Evolutionary conservation across 2,113 vertebrate genomes (phyloP).

Genomic region (Sula dactylatra): DNA sequence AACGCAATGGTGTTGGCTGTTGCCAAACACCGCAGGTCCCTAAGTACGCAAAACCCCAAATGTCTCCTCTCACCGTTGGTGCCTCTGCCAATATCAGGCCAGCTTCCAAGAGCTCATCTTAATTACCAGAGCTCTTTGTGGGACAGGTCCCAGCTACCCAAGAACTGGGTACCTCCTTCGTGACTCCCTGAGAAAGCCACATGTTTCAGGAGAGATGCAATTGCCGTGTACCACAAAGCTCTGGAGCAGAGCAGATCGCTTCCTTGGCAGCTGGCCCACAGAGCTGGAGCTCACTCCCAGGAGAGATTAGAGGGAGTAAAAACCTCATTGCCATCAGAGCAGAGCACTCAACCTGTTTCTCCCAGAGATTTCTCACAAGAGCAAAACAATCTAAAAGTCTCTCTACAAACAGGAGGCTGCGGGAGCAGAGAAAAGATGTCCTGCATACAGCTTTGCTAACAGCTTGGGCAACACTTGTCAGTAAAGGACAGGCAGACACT

Average conservation of each 20-base stretch:
- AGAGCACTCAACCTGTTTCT: conserved; percentile 25
- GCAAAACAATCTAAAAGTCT: background rate
- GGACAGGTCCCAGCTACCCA: background rate
- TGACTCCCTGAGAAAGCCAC: background rate
- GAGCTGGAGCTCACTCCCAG: background rate
- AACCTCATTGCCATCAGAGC: background rate
- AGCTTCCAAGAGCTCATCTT: background rate
- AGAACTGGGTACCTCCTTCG: background rate
- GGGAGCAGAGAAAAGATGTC: background rate
- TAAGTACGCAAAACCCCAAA: background rate
- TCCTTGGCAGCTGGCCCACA: conserved; percentile 3
- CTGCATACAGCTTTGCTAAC: background rate
- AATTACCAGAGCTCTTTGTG: background rate
- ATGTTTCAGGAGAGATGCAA: background rate
- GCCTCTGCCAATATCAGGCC: background rate
- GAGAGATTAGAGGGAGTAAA: conserved; percentile 20
- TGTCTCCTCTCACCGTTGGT: background rate
- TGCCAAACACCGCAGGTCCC: background rate
- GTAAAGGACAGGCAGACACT: background rate
- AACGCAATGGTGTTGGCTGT: too few relatives aligned
- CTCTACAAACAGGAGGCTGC: background rate
- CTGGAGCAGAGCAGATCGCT: conserved; percentile 44
- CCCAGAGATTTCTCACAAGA: conserved; percentile 21
- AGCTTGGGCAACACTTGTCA: background rate
- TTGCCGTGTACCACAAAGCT: background rate